Evolutionary conservation across 2,113 vertebrate species (phyloP), one percentile per base, ranked within the genome.

Genomic region (Grantiella picta): DNA sequence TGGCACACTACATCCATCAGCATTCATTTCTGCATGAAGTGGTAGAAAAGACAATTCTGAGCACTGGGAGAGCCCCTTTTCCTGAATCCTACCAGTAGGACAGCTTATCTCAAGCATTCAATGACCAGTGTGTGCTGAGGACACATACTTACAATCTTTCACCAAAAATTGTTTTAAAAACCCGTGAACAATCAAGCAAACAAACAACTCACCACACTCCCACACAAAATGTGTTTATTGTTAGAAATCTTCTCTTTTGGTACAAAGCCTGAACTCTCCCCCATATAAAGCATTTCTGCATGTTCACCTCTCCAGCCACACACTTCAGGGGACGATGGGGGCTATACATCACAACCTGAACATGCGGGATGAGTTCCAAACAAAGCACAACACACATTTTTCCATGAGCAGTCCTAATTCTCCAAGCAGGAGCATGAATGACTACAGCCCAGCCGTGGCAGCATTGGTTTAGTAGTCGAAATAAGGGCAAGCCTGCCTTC

Each of bases 221-320:
- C 96, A 70, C 94, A 84, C 72, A 86, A 81, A 94, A 96, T 89
- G 68, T 96, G 96, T 96, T 94, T 94, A 86, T 90, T 96, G 85
- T 97, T 96, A 94, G 92, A 92, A 92, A 92, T 75, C 60, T 78
- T 60, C 54, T 70, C 64, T 89, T 86, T 95, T 10, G 7, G 17
- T 78, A 78, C 65, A 71, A 90, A 84, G 64, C 29, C 82, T 63
- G 80, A 86, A 68, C 89, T 82, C 80, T 96, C 59, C 76, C 83
- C 47, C 83, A 64, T 11, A 25, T 35, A 86, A 81, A 94, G 25
- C 72, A 66, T 94, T 96, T 94, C 89, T 92, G 80, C 92, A 24
- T 92, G 92, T 68, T 92, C 92, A 63, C 68, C 72, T 31, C 91
- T 84, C 80, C 89, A 96, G 90, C 54, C 94, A 84, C 91, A 86